Evolutionary conservation across 2,113 vertebrate species (phyloP).

Genomic region (Pipra filicauda): DNA sequence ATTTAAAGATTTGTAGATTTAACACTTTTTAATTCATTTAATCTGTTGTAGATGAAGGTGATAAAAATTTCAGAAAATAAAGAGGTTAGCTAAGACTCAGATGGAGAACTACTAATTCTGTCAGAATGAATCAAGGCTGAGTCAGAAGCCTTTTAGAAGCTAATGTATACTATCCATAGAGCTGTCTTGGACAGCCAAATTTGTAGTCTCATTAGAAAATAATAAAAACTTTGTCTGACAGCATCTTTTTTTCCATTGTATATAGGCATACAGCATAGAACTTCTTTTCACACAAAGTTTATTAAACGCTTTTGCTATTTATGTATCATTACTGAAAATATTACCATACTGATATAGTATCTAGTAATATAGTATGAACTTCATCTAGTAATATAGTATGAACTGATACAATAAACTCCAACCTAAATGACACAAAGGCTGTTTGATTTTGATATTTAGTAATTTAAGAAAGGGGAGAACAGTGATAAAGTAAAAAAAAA

Average conservation of each 20-base stretch:
- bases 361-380: not conserved
- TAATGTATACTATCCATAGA: not conserved
- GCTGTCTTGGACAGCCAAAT: not conserved
- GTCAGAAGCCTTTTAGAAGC: not conserved
- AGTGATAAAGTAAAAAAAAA: not conserved
- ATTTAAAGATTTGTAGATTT: not conserved
- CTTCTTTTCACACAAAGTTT: not conserved
- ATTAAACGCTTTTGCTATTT: not conserved
- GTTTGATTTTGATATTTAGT: not conserved
- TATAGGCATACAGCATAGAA: not conserved
- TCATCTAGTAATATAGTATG: not conserved
- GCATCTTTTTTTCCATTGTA: not conserved
- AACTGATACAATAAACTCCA: not conserved
- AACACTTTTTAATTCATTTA: not conserved
- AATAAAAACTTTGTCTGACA: not conserved
- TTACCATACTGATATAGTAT: not conserved
- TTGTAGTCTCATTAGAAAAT: not conserved
- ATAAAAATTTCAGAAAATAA: not conserved
- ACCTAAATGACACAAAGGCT: not conserved
- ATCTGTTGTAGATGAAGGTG: not conserved
- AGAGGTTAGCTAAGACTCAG: not conserved
- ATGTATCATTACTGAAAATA: not conserved
- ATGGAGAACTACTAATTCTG: not conserved
- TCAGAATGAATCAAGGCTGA: not conserved
- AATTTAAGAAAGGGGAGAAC: not conserved